These are phyloP conservation scores for Cinclus mexicanus DNA, from an alignment of 2,113 vertebrate species.

Conservation along the genomic window DNA sequence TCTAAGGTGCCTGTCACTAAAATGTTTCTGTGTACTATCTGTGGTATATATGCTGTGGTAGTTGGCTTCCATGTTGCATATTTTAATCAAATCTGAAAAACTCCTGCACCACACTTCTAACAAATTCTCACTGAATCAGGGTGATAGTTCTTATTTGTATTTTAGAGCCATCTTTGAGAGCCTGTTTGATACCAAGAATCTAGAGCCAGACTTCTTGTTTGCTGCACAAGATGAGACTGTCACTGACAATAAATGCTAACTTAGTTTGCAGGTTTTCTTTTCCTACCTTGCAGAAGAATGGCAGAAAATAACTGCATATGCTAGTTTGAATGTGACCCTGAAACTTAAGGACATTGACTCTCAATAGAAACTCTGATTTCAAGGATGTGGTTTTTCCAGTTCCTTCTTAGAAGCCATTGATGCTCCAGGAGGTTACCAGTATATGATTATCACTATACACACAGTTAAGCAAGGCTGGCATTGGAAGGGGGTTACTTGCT, in stretches of 20 bases:
- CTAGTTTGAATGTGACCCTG: neutral
- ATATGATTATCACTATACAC: neutral
- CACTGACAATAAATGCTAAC: neutral
- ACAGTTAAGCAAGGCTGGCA: neutral
- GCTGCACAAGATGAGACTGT: neutral
- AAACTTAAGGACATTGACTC: neutral
- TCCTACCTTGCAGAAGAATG: neutral
- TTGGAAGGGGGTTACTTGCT: neutral
- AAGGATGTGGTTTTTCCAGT: neutral
- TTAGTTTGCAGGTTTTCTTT: neutral
- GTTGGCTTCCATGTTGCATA: neutral
- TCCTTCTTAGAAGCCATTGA: neutral
- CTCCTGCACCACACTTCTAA: neutral
- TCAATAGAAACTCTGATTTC: neutral
- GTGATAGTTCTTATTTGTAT: neutral
- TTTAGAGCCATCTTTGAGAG: neutral
- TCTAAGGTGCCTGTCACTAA: neutral
- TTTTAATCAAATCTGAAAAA: neutral
- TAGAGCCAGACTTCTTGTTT: neutral
- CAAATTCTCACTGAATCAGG: neutral
- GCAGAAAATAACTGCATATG: neutral
- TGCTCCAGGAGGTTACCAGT: neutral
- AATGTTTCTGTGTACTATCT: neutral
- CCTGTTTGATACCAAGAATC: neutral
- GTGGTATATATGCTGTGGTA: accelerated